Evolutionary conservation across 2,113 vertebrate genomes (phyloP).

Genomic region (Trogon surrucura): DNA sequence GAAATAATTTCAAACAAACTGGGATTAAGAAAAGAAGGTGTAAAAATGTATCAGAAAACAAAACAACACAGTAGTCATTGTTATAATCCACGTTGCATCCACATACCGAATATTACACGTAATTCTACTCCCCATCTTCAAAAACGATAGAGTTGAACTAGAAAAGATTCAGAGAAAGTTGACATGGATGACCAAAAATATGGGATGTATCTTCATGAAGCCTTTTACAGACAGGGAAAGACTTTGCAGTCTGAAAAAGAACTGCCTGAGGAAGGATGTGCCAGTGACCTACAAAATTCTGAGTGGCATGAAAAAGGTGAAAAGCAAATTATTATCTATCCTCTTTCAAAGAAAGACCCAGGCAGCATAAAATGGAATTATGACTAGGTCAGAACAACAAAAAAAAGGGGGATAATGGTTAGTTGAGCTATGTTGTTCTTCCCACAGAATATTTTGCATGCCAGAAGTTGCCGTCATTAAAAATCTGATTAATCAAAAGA

Average conservation of each 20-base stretch:
- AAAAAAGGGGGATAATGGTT: neutral
- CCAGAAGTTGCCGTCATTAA: neutral
- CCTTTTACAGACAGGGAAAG: neutral
- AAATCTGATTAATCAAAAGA: neutral
- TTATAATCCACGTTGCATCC: neutral
- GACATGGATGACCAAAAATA: neutral
- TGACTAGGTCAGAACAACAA: neutral
- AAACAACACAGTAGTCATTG: neutral
- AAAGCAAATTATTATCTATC: neutral
- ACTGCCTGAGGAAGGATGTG: neutral
- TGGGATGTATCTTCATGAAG: neutral
- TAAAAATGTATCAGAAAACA: neutral
- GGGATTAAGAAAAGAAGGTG: neutral
- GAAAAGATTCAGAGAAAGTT: neutral
- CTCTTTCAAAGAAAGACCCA: neutral
- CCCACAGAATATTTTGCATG: neutral
- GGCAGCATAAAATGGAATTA: neutral
- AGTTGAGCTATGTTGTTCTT: neutral
- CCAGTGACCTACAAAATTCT: neutral
- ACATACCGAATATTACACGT: neutral
- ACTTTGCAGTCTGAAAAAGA: neutral
- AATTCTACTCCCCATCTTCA: neutral
- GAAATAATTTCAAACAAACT: neutral
- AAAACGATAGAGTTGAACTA: neutral
- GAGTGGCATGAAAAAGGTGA: neutral